Base-by-base conservation (phyloP, 2,113 vertebrate species). In the Amblyornis subalaris region DNA sequence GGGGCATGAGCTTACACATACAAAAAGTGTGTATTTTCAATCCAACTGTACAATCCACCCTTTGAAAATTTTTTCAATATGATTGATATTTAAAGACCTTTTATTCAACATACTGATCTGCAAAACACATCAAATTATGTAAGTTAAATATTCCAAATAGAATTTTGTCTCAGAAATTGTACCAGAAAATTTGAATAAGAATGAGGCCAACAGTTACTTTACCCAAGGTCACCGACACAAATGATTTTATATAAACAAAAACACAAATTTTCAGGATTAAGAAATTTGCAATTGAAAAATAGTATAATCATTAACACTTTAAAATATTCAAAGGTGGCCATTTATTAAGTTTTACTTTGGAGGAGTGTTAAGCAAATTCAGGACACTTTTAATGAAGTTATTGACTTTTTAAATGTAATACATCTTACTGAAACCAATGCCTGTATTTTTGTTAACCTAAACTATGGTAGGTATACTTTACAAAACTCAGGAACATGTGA, bases 11-110 rank as follows among this genome's bases (percentile, higher is more conserved):
- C 14, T 61, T 38, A 67, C 21, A 47, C 16, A 44, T 4, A 51
- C 2, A 45, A 1, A 0, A 35, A 74, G 2, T 0, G 0, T 3
- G 1, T n/a, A 74, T 57, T 93, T 81, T n/a, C 38, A 67, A 62
- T 36, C 12, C 22, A 75, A 25, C 16, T 23, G 7, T 33, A 45
- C 23, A 48, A 77, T 35, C 24, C 6, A 9, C 35, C 45, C 72
- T 44, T 28, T 20, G 23, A 50, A 90, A 83, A 6, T 3, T 40
- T 75, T 28, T 65, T n/a, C 64, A 48, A 62, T 2, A 1, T 20
- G 11, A 65, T 14, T 48, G 13, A 51, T 50, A 74, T 7, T 77
- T 84, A 65, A 73, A 91, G 35, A 75, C 7, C 28, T 86, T 47
- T 54, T 36, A 28, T 71, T 36, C 29, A 70, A 53, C 22, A 33